These are phyloP conservation scores for Nasua narica DNA, from an alignment of 2,797 vertebrate genomes.

Conservation along the genomic window DNA sequence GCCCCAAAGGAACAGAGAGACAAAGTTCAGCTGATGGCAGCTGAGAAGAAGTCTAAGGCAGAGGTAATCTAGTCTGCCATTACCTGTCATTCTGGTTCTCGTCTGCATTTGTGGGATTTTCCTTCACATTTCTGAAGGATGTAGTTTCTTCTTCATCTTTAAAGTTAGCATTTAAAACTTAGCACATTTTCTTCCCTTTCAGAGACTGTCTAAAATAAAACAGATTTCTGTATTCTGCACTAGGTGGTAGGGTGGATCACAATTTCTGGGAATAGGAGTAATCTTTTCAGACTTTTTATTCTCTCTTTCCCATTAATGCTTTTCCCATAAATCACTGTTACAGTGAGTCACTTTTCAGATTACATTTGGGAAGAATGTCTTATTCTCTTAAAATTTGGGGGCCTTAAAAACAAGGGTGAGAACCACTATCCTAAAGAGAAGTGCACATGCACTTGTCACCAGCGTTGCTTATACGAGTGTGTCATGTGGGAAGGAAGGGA, in stretches of 20 bases:
- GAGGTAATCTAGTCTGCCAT: conserved; percentile 85
- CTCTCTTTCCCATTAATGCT: not conserved
- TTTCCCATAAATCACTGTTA: not conserved
- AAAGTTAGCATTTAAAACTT: conserved; percentile 33
- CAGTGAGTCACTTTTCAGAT: not conserved
- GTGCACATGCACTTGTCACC: not conserved
- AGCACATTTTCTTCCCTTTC: not conserved
- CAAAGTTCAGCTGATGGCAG: conserved; percentile 98
- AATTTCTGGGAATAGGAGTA: not conserved
- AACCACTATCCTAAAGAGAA: not conserved
- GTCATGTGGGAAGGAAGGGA: not conserved
- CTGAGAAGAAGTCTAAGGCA: conserved; percentile 96
- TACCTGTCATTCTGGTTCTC: not conserved
- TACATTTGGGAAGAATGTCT: conserved; percentile 7
- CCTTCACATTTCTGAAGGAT: not conserved
- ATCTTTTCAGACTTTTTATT: not conserved
- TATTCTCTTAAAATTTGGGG: not conserved
- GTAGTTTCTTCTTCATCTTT: not conserved
- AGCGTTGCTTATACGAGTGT: not conserved
- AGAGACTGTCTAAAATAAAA: not conserved
- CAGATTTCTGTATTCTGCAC: not conserved
- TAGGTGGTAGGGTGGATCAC: not conserved
- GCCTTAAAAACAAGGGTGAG: not conserved
- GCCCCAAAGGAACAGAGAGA: conserved; percentile 98
- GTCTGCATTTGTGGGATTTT: not conserved